Conservation (phyloP, 2,888 invertebrate genomes). For the Oscheius sp. region DNA sequence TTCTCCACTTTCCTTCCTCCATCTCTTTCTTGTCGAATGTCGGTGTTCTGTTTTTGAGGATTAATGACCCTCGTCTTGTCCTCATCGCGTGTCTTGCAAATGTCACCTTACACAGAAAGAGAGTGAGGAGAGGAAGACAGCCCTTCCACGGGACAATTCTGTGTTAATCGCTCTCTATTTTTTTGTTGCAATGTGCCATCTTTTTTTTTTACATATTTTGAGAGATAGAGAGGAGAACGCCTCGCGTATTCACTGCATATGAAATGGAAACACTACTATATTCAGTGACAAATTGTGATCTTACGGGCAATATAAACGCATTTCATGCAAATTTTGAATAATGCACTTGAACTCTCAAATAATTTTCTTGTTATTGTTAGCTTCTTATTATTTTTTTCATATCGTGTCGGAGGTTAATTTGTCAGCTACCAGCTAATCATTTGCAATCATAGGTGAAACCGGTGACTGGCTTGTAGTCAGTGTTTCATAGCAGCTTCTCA, state of each 20-base stretch:
- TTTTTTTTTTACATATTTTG: no score
- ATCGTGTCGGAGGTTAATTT: no score
- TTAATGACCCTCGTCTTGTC: conserved; percentile 4
- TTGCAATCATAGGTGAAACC: no score
- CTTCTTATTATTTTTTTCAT: no score
- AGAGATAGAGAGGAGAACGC: no score
- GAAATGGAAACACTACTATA: conserved; percentile 16
- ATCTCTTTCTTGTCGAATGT: neutral
- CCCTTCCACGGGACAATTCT: conserved; percentile 15
- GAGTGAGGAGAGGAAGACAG: neutral
- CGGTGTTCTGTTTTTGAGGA: conserved; percentile 2
- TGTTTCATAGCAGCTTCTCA: no score
- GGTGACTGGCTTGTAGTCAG: no score
- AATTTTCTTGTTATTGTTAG: no score
- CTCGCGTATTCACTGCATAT: conserved; percentile 25
- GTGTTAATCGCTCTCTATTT: conserved; percentile 8
- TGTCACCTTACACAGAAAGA: conserved; percentile 16
- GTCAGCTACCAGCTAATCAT: no score
- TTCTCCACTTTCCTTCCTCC: neutral
- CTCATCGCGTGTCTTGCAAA: conserved; percentile 20
- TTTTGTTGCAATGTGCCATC: neutral
- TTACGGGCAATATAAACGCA: conserved; percentile 19
- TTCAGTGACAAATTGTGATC: conserved; percentile 17
- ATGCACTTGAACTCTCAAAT: no score
- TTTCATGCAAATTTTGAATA: conserved; percentile 6